Percentiles rank a stretch among this genome's conserved stretches.
Conservation (phyloP, 2,797 vertebrate species). For the Sciaenops ocellatus region DNA sequence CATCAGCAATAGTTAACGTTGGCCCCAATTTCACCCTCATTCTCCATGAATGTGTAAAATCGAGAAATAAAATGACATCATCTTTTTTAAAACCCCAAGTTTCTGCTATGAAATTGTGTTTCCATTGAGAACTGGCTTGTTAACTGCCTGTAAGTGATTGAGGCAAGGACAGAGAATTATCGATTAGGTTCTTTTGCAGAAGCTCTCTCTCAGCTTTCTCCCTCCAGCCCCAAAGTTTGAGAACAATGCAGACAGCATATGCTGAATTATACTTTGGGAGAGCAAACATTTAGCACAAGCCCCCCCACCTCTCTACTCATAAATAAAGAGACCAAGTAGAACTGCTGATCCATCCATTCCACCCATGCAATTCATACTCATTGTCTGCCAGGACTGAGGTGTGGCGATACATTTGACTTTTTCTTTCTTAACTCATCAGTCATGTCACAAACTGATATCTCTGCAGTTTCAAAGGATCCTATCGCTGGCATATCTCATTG, state of each 20-base stretch:
- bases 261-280: conserved; percentile 32
- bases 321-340: conserved; percentile 49
- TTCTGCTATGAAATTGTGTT: conserved; percentile 8
- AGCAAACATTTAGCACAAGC: conserved; percentile 48
- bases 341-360: conserved; percentile 42
- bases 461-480: conserved; percentile 17
- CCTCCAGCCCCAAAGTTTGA: conserved; percentile 6
- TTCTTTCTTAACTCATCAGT: conserved; percentile 26
- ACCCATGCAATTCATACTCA: conserved; percentile 17
- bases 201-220: conserved; percentile 12
- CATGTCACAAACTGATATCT: conserved; percentile 25
- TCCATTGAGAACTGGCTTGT: conserved; percentile 41
- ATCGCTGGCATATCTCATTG: background rate
- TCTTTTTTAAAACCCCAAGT: background rate
- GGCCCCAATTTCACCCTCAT: background rate
- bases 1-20: background rate
- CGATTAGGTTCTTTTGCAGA: conserved; percentile 43
- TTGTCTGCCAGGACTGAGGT: conserved; percentile 3
- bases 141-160: conserved; percentile 52
- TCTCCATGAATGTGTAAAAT: background rate
- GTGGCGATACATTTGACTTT: conserved; percentile 14
- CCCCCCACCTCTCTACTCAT: background rate
- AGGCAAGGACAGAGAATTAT: conserved; percentile 44
- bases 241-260: conserved; percentile 39
- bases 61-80: conserved; percentile 6